Evolutionary conservation across 1,140 invertebrate genomes (phyloP).

Genomic region (Aphelenchoides avenae): DNA sequence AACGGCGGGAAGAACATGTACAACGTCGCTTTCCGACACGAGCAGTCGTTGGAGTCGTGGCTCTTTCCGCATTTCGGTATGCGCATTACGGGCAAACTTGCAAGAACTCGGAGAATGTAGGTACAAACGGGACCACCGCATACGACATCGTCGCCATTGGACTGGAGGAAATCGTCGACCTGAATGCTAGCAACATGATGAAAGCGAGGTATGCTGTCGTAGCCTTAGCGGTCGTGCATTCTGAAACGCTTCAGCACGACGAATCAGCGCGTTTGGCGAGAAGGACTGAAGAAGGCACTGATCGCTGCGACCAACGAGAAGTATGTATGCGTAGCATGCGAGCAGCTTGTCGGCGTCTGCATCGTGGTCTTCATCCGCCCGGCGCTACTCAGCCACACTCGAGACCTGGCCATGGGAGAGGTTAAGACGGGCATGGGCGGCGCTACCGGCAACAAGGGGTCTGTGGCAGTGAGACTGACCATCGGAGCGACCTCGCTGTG

Average conservation of each 20-base stretch:
- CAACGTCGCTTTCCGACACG: conserved; percentile 84
- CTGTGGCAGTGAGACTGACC: conserved; percentile 85
- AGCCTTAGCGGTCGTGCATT: conserved; percentile 1
- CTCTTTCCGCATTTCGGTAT: conserved; percentile 69
- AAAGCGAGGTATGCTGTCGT: conserved; percentile 72
- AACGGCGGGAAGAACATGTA: conserved; percentile 85
- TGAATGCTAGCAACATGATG: conserved; percentile 96
- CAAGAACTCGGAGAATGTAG: conserved; percentile 21
- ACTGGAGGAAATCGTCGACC: conserved; percentile 98
- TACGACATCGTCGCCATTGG: conserved; percentile 83
- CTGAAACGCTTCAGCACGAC: conserved; percentile 69
- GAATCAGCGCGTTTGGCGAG: conserved; percentile 91
- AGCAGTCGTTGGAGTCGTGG: conserved; percentile 88
- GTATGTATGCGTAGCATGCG: conserved; percentile 86
- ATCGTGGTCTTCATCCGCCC: conserved; percentile 88
- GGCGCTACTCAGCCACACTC: conserved; percentile 76
- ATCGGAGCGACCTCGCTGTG: conserved; percentile 76
- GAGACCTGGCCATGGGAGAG: conserved; percentile 67
- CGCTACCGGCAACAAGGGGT: conserved; percentile 85
- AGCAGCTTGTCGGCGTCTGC: conserved; percentile 95
- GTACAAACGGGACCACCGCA: conserved; percentile 29
- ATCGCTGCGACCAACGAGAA: conserved; percentile 67
- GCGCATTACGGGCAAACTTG: conserved; percentile 2
- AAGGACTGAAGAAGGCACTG: conserved; percentile 80
- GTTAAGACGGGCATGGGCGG: conserved; percentile 97